Evolutionary conservation across 2,888 invertebrate species (phyloP), one percentile per base, ranked within the genome.

Genomic region (Eugnorisma glareosa): DNA sequence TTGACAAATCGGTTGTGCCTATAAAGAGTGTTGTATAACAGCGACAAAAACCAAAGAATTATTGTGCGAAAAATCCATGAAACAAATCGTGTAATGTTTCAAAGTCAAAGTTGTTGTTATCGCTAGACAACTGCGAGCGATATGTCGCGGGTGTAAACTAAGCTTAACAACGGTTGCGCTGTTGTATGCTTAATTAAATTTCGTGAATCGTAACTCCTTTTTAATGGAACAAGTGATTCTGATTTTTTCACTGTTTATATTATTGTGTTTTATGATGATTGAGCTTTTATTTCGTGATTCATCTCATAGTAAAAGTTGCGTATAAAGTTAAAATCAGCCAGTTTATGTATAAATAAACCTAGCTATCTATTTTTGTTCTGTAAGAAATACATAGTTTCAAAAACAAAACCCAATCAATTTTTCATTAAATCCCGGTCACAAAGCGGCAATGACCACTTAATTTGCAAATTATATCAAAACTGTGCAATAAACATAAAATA

Each of bases 381-480:
- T 15, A 10, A n/a, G 4, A 51, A 31, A 35, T 21, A 35, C n/a
- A 2, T 8, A 69, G 21, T 24, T 21, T 73, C 13, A 7, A 48
- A 78, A 81, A 63, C 6, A 35, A 72, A 75, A 57, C 64, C 54
- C 28, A 64, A 84, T 82, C 8, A 64, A 85, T 81, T 61, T 72
- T 71, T 85, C n/a, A 86, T 82, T 72, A 82, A 82, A 82, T 73
- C 64, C 51, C 37, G 63, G 61, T 67, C 54, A 43, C 68, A 70
- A 37, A 73, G 43, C 70, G 35, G 64, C 69, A 83, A 78, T 86
- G 83, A 78, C 86, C 78, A 78, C 67, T 86, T 77, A 69, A 86
- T 66, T 75, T 37, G 69, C 69, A 75, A 84, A 86, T 86, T 82
- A 84, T 84, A 77, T 86, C 83, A 86, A 73, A 86, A 82, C 75